Percentiles rank a stretch among this genome's conserved stretches.
Evolutionary conservation across 1,140 invertebrate genomes (phyloP).

Genomic region (Cydia fagiglandana): DNA sequence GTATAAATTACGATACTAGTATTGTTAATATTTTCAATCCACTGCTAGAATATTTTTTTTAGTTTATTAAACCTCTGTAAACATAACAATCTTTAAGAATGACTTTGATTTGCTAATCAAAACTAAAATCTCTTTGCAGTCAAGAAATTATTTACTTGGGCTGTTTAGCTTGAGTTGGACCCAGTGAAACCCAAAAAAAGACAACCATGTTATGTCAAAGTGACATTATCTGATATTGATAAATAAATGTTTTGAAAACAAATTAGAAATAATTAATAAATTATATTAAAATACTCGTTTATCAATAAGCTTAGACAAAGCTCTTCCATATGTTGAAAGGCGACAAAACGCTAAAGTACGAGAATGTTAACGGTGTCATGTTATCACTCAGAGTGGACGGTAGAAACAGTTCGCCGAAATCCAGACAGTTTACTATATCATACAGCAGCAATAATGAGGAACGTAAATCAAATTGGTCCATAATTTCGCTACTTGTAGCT

Average conservation of each 20-base stretch:
- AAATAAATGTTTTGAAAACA: slow-evolving; percentile 1
- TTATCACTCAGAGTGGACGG: slow-evolving; percentile 54
- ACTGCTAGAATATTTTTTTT: too few relatives aligned
- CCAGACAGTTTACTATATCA: slow-evolving; percentile 61
- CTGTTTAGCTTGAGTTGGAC: neutral
- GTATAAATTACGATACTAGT: too few relatives aligned
- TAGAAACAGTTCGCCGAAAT: slow-evolving; percentile 52
- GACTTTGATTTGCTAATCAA: too few relatives aligned
- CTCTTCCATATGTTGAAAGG: slow-evolving; percentile 30
- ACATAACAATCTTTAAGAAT: too few relatives aligned
- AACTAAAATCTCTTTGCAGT: too few relatives aligned
- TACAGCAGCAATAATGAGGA: slow-evolving; percentile 55
- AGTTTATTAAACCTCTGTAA: too few relatives aligned
- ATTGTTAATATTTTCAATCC: too few relatives aligned
- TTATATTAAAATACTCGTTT: neutral
- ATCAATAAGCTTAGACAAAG: neutral
- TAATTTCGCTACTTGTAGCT: slow-evolving; percentile 57
- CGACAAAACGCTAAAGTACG: slow-evolving; percentile 46
- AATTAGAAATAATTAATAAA: neutral
- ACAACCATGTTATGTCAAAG: neutral
- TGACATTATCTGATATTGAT: neutral
- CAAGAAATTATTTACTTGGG: too few relatives aligned
- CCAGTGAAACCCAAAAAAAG: neutral
- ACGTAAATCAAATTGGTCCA: slow-evolving; percentile 52
- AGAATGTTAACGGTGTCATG: slow-evolving; percentile 68